These are phyloP conservation scores for Schizotus pectinicornis DNA, from an alignment of 2,888 invertebrate genomes.

Conservation along the genomic window DNA sequence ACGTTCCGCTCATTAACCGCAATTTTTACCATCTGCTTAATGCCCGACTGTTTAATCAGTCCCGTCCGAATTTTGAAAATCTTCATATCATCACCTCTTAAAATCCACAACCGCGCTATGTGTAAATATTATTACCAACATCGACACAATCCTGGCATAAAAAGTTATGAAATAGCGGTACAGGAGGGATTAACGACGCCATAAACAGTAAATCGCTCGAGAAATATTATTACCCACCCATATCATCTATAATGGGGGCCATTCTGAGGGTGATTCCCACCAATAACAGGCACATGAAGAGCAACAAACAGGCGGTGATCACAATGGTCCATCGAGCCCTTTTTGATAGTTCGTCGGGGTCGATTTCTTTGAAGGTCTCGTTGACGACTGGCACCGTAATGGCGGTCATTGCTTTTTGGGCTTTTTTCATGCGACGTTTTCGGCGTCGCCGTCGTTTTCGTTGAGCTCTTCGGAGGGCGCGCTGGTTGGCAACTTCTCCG, in stretches of 20 bases:
- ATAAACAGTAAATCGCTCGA: background rate
- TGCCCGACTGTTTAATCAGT: too few relatives aligned
- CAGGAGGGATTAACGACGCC: background rate
- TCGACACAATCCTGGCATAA: too few relatives aligned
- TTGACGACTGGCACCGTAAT: constrained; percentile 33
- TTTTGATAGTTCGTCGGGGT: constrained; percentile 83
- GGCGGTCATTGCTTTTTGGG: constrained; percentile 33
- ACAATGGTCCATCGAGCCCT: constrained; percentile 90
- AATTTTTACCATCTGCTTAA: too few relatives aligned
- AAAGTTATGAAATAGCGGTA: too few relatives aligned
- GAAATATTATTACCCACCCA: constrained; percentile 74
- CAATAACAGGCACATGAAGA: constrained; percentile 86
- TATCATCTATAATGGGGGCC: constrained; percentile 94
- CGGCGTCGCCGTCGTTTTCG: constrained; percentile 55
- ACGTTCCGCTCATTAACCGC: too few relatives aligned
- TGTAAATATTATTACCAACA: too few relatives aligned
- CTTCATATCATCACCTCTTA: too few relatives aligned
- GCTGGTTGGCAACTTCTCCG: constrained; percentile 47
- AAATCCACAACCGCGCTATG: too few relatives aligned
- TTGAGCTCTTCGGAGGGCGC: constrained; percentile 49
- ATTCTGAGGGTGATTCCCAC: constrained; percentile 91
- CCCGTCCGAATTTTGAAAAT: too few relatives aligned
- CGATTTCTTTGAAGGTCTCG: constrained; percentile 52
- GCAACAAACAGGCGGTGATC: constrained; percentile 85
- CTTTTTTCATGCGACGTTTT: constrained; percentile 48